Evolutionary conservation across 2,113 vertebrate genomes (phyloP), one percentile per base, ranked within the genome.

Genomic region (Symphodus melops): DNA sequence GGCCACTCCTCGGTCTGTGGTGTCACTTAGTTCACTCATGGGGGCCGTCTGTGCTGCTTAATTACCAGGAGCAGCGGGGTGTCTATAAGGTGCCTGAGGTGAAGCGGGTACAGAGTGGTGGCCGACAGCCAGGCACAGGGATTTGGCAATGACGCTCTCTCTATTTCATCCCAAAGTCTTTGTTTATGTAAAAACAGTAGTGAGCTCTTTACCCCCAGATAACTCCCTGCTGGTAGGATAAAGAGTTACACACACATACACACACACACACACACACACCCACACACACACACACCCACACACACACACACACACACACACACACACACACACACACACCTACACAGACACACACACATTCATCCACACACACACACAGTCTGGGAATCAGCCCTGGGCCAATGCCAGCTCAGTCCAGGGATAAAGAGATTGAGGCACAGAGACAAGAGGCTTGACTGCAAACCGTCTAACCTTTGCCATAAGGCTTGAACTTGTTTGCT

Each of bases 111-210:
- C 49, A 76, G 59, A 80, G 81, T 70, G 5, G 77, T 83, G 85
- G 87, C 82, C 56, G 16, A 63, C 60, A 72, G 88, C 85, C 87
- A 86, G 85, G 72, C 73, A 46, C 86, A 33, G 67, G 86, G 90
- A 93, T 92, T 88, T 86, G 87, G 77, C 83, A 64, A 0, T 58
- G 62, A 64, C 63, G 21, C 73, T 75, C 75, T 71, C 77, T 72
- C 79, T 77, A 71, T 89, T 89, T 87, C 81, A 88, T 91, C 87
- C 82, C 85, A 89, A 92, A 93, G 87, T 89, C 90, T 93, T 91
- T 93, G 91, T 93, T 94, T 90, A 88, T 91, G 90, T 90, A 88
- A 87, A 91, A 92, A 93, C 89, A 91, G 83, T 86, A 42, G 88
- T 85, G 90, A 91, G 90, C 86, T 77, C 85, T 90, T 89, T 83